Percentiles rank a stretch among this genome's conserved stretches.
These are phyloP conservation scores for Drosophila fuyamai DNA, from an alignment of 1,140 invertebrate genomes.

Conservation along the genomic window DNA sequence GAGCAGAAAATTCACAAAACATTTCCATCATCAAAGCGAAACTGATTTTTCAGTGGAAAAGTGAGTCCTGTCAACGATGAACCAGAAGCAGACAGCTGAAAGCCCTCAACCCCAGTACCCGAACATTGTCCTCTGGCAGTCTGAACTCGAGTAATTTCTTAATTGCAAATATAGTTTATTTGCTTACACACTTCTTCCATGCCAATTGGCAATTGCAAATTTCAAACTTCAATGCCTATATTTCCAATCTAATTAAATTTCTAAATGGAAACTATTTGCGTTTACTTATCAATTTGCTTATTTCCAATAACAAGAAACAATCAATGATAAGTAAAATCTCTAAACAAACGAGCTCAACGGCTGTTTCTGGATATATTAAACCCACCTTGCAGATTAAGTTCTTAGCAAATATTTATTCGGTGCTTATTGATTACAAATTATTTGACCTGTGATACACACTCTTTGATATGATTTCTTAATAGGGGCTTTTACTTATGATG, in stretches of 20 bases:
- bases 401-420: not conserved
- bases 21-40: conserved; percentile 61
- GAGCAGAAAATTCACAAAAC: conserved; percentile 66
- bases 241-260: conserved; percentile 3
- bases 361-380: not conserved
- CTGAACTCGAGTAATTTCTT: conserved; percentile 6
- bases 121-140: not conserved
- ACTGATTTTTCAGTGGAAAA: conserved; percentile 25
- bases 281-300: not conserved
- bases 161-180: conserved; percentile 28
- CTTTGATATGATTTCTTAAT: not conserved
- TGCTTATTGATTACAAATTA: not conserved
- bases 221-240: not conserved
- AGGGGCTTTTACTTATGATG: too few relatives aligned
- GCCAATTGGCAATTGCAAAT: conserved; percentile 14
- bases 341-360: not conserved
- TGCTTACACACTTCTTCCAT: not conserved
- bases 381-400: not conserved
- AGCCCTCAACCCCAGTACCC: not conserved
- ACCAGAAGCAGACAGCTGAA: not conserved
- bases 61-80: conserved; percentile 7
- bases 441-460: not conserved
- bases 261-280: not conserved
- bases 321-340: not conserved
- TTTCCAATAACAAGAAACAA: not conserved